These are phyloP conservation scores for Lochmaea crataegi DNA, from an alignment of 2,888 invertebrate genomes.

Conservation along the genomic window DNA sequence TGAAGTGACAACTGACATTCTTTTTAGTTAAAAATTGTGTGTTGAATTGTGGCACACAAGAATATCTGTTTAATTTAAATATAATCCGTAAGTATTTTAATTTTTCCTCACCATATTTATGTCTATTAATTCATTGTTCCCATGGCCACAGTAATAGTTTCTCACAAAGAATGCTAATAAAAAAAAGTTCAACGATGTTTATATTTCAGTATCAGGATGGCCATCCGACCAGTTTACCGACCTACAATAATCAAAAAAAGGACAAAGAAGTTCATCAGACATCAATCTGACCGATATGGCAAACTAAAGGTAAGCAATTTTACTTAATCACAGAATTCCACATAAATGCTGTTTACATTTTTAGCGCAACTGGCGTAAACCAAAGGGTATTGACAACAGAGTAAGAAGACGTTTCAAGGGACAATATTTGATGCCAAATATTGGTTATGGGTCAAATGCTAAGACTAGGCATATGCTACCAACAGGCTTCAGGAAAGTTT, in stretches of 20 bases:
- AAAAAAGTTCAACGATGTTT: conserved; percentile 32
- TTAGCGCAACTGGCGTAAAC: conserved; percentile 98
- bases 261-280: conserved; percentile 97
- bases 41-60: conserved; percentile 11
- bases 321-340: not conserved
- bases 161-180: not conserved
- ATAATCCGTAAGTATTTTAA: conserved; percentile 32
- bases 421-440: conserved; percentile 98
- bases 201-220: conserved; percentile 72
- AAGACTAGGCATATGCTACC: conserved; percentile 97
- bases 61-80: conserved; percentile 11
- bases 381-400: conserved; percentile 99
- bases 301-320: conserved; percentile 83
- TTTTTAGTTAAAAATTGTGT: conserved; percentile 26
- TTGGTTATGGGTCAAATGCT: conserved; percentile 97
- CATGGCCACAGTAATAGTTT: not conserved
- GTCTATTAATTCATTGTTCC: not conserved
- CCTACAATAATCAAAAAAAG: conserved; percentile 96
- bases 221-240: conserved; percentile 89
- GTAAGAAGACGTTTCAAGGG: conserved; percentile 99
- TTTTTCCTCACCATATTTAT: not conserved
- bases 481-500: conserved; percentile 96
- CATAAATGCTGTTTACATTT: conserved; percentile 44
- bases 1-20: conserved; percentile 7
- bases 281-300: conserved; percentile 98